Percentiles rank a stretch among this genome's conserved stretches.
Conservation (phyloP, 64 coral and sea anemone species). For the Porites lutea region DNA sequence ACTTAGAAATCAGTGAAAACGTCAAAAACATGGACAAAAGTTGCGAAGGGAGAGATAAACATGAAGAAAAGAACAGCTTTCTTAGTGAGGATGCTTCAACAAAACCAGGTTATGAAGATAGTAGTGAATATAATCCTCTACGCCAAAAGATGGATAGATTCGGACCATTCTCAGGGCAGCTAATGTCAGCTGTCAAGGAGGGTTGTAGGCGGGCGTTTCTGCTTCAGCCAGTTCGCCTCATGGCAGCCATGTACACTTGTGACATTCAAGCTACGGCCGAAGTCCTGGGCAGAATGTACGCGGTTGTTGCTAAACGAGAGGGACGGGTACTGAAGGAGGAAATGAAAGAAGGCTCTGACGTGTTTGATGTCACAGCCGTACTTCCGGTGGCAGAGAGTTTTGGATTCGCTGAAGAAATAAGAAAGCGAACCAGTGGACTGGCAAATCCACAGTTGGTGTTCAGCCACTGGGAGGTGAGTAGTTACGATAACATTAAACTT, state of each 20-base stretch:
- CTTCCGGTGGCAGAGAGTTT: constrained; percentile 99
- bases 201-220: constrained; percentile 93
- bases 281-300: constrained; percentile 96
- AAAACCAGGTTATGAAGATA: background rate
- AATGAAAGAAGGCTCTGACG: constrained; percentile 97
- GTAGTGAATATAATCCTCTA: background rate
- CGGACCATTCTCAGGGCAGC: constrained; percentile 93
- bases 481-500: too few species aligned
- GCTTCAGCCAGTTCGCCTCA: constrained; percentile 89
- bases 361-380: constrained; percentile 95
- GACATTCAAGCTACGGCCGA: constrained; percentile 95
- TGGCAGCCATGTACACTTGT: constrained; percentile 99
- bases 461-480: constrained; percentile 97
- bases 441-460: constrained; percentile 92
- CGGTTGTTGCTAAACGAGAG: constrained; percentile 91
- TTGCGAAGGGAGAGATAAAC: background rate
- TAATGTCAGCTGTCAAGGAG: constrained; percentile 98
- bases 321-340: constrained; percentile 91
- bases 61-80: background rate
- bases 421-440: constrained; percentile 95
- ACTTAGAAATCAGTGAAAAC: background rate
- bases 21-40: background rate
- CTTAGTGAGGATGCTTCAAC: background rate
- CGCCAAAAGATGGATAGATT: constrained; percentile 54
- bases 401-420: constrained; percentile 95